Base-by-base conservation (phyloP, 2,888 invertebrate species). In the Corythucha ciliata region DNA sequence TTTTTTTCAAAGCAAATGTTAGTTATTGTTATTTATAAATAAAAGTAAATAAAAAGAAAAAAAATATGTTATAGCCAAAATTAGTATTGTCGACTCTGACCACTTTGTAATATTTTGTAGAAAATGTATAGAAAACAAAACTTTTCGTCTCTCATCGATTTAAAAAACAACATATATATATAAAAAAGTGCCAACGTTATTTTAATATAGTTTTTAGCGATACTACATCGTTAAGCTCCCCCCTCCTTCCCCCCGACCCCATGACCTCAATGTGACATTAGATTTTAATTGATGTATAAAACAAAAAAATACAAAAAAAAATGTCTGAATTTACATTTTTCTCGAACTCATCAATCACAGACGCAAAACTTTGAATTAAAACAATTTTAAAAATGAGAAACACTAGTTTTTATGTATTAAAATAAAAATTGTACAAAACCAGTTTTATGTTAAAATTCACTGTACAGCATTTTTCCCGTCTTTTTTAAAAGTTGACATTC, bases 181-280 rank as follows among this genome's bases (percentile, higher is more conserved):
- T 56, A 50, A 48, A 56, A 56, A 56, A 56, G 56, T 56, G 56
- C 56, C 56, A 56, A 56, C 54, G 37, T 55, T n/a, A n/a, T n/a
- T n/a, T 53, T 55, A 21, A 33, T 52, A 52, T 48, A 46, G 46
- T 42, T 36, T 55, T 52, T 12, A 51, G 48, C n/a, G n/a, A n/a
- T n/a, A n/a, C n/a, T n/a, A n/a, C n/a, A n/a, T n/a, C n/a, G n/a
- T n/a, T n/a, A n/a, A n/a, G n/a, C n/a, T n/a, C n/a, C n/a, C n/a
- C n/a, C 41, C 42, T 42, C 40, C 48, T 47, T 41, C 47, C 40
- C 29, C 47, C 48, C 47, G 48, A 40, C 41, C 39, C 52, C 52
- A 52, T 52, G 52, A 52, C 52, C 52, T 52, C 52, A 52, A 48
- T 52, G 52, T 52, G 52, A 52, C 52, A 52, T 48, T 48, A 52